Conservation (phyloP, 2,797 vertebrate genomes). For the Chrosomus eos region DNA sequence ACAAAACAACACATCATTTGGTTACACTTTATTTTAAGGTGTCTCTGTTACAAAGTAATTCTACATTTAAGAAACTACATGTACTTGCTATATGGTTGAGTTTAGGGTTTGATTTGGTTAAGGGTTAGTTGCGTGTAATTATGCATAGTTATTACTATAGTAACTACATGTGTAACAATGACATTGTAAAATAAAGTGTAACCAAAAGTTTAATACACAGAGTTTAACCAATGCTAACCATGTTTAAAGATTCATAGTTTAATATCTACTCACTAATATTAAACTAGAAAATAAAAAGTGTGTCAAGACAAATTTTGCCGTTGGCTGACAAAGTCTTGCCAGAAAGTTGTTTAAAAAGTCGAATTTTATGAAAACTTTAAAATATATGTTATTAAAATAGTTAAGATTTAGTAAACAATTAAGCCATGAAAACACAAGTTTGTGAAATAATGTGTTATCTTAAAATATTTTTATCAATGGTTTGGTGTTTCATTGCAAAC, state of each 20-base stretch:
- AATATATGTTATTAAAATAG: not conserved
- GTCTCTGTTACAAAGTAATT: too few relatives aligned
- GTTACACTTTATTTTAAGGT: too few relatives aligned
- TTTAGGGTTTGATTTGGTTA: too few relatives aligned
- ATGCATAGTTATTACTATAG: too few relatives aligned
- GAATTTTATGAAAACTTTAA: too few relatives aligned
- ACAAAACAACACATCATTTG: not conserved
- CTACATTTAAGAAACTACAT: too few relatives aligned
- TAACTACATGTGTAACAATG: too few relatives aligned
- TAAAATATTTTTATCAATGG: not conserved
- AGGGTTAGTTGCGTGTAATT: too few relatives aligned
- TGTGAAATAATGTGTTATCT: not conserved
- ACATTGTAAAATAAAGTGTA: too few relatives aligned
- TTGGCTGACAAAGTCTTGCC: not conserved
- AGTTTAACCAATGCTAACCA: not conserved
- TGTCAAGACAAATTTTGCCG: not conserved
- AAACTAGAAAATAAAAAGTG: not conserved
- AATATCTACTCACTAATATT: not conserved
- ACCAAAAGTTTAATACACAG: not conserved
- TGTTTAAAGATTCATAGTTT: too few relatives aligned
- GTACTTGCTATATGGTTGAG: too few relatives aligned
- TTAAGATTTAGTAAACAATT: not conserved
- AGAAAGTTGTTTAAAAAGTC: not conserved
- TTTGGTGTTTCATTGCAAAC: not conserved
- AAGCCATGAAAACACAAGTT: not conserved